Percentiles rank a stretch among this genome's conserved stretches.
Conservation (phyloP, 2,113 vertebrate species). For the Cygnus atratus region DNA sequence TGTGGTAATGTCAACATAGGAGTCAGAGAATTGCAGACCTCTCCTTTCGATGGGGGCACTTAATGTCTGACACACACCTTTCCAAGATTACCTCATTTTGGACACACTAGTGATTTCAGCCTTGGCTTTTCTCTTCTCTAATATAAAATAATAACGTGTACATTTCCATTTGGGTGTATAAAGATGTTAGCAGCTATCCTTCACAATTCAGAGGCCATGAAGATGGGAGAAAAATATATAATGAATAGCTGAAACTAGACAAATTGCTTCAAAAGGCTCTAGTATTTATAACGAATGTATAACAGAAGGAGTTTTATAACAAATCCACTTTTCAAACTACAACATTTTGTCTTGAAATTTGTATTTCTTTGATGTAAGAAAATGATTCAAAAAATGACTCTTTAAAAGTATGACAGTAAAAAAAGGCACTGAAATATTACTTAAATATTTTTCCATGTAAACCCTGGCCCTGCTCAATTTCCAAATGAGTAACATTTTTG, state of each 20-base stretch:
- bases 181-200: not conserved
- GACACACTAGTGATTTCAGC: not conserved
- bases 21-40: not conserved
- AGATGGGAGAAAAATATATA: not conserved
- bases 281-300: not conserved
- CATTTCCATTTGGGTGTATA: not conserved
- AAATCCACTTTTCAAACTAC: conserved; percentile 28
- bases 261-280: not conserved
- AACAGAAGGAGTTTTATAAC: not conserved
- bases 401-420: not conserved
- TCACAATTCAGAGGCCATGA: not conserved
- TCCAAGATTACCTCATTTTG: not conserved
- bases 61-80: not conserved
- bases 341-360: conserved; percentile 47
- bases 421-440: conserved; percentile 32
- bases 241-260: not conserved
- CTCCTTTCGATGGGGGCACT: not conserved
- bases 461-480: not conserved
- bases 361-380: conserved; percentile 28
- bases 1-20: not conserved
- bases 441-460: conserved; percentile 48
- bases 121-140: not conserved
- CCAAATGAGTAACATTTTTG: not conserved
- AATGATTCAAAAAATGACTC: conserved; percentile 35
- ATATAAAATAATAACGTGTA: not conserved